A percentile compares a stretch with the other conserved stretches of the same genome.
These are phyloP conservation scores for Sphaeridia pumilis DNA, from an alignment of 2,888 invertebrate genomes.

Conservation along the genomic window DNA sequence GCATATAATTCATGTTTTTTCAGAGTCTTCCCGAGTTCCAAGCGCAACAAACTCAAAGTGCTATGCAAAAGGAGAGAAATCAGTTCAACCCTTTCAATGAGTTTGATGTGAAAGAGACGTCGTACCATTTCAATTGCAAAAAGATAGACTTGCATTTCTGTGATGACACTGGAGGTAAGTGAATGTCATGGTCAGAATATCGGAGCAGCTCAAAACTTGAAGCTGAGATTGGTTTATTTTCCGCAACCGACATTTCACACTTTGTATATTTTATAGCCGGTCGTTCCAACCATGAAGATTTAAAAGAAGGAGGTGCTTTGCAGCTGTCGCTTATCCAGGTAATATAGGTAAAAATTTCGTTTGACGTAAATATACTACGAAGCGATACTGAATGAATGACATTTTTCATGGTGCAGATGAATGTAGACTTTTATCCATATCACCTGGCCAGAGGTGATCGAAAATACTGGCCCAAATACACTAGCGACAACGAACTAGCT, in stretches of 20 bases:
- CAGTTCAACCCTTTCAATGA: conserved; percentile 26
- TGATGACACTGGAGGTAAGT: conserved; percentile 80
- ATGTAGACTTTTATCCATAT: conserved; percentile 88
- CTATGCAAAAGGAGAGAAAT: conserved; percentile 20
- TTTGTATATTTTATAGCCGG: conserved; percentile 49
- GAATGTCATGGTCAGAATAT: too few relatives aligned
- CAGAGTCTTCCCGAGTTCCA: conserved; percentile 55
- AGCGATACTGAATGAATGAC: too few relatives aligned
- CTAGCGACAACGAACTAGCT: conserved; percentile 61
- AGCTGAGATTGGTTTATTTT: too few relatives aligned
- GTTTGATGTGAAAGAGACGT: conserved; percentile 86
- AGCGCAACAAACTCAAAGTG: conserved; percentile 52
- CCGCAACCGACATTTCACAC: too few relatives aligned
- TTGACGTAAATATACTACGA: not conserved
- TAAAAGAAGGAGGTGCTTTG: conserved; percentile 81
- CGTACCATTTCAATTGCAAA: conserved; percentile 87
- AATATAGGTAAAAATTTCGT: too few relatives aligned
- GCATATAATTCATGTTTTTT: too few relatives aligned
- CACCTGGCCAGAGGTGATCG: conserved; percentile 81
- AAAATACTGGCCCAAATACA: conserved; percentile 76
- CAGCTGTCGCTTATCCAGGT: conserved; percentile 72
- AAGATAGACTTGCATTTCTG: conserved; percentile 91
- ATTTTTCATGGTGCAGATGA: conserved; percentile 48
- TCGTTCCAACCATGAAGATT: conserved; percentile 67
- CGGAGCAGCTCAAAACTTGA: too few relatives aligned